Base-by-base conservation (phyloP, 2,888 invertebrate genomes). In the Aplocera efformata region DNA sequence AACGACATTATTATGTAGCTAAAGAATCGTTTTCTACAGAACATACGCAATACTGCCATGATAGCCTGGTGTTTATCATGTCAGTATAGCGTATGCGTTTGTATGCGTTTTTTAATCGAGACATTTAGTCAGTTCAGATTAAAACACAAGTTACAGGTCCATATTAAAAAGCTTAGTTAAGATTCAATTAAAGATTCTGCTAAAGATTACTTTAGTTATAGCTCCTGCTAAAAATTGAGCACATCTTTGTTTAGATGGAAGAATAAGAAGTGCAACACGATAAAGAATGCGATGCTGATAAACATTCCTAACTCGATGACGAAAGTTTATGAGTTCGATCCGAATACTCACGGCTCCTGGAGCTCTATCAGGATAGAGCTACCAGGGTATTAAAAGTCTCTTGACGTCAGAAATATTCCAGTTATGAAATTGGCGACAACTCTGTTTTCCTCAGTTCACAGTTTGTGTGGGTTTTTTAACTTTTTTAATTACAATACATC, bases 361-460 rank as follows among this genome's bases (percentile, higher is more conserved):
- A 27, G 10, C 28, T 5, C n/a, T 21, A 10, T 11, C 21, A n/a
- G n/a, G n/a, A n/a, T n/a, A n/a, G n/a, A n/a, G n/a, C 27, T 29
- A n/a, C n/a, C n/a, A n/a, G n/a, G n/a, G 28, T 33, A 30, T 11
- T 33, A 11, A 29, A 25, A 7, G 10, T 40, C 33, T 29, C 21
- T 40, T 30, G 32, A 23, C 2, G 33, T 24, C 17, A 20, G 33
- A 7, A 34, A 34, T 32, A 33, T 31, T 21, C 10, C 10, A 17
- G 2, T 17, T 17, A 17, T 17, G 13, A 17, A 2, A 17, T n/a
- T 22, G 31, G 30, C 17, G 8, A 9, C 9, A 11, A 32, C 11
- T 22, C 9, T 6, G 23, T 32, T 21, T 23, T 32, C 23, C 13
- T 24, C 11, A 10, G 23, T 24, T 23, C 13, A 13, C 22, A 3